Evolutionary conservation across 2,888 invertebrate species (phyloP).

Genomic region (Zhuqinia jingwanae): DNA sequence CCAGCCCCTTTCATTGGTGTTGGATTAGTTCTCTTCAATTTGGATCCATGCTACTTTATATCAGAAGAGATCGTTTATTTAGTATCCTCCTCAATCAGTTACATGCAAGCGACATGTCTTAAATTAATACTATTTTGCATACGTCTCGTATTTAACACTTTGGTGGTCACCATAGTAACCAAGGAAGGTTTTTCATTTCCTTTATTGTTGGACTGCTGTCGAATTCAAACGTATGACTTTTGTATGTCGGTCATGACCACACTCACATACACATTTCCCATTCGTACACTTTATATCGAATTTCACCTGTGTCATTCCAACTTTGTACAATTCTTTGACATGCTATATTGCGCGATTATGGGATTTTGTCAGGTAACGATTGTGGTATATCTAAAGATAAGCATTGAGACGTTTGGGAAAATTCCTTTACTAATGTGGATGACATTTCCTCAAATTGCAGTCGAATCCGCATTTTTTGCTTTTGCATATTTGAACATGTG

Average conservation of each 20-base stretch:
- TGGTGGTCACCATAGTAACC: background rate
- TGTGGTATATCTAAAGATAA: background rate
- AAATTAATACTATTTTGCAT: background rate
- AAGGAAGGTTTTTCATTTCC: conserved; percentile 4
- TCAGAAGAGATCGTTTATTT: background rate
- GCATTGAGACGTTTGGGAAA: conserved; percentile 10
- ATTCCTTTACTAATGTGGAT: conserved; percentile 10
- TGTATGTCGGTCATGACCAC: background rate
- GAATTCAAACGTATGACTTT: conserved; percentile 4
- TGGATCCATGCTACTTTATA: conserved; percentile 8
- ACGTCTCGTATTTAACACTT: background rate
- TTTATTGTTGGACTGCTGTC: background rate
- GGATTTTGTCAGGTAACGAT: background rate
- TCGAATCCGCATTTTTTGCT: conserved; percentile 15
- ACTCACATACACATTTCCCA: background rate
- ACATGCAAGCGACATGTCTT: background rate
- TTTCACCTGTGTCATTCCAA: background rate
- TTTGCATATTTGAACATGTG: conserved; percentile 17
- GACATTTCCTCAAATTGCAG: conserved; percentile 13
- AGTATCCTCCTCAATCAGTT: background rate
- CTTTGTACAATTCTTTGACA: background rate
- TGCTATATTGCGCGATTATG: conserved; percentile 1
- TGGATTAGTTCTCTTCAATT: background rate
- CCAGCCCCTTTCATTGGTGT: background rate
- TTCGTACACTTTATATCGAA: background rate